These are phyloP conservation scores for Tetramorium parvispinum DNA, from an alignment of 1,140 invertebrate genomes.

Conservation along the genomic window DNA sequence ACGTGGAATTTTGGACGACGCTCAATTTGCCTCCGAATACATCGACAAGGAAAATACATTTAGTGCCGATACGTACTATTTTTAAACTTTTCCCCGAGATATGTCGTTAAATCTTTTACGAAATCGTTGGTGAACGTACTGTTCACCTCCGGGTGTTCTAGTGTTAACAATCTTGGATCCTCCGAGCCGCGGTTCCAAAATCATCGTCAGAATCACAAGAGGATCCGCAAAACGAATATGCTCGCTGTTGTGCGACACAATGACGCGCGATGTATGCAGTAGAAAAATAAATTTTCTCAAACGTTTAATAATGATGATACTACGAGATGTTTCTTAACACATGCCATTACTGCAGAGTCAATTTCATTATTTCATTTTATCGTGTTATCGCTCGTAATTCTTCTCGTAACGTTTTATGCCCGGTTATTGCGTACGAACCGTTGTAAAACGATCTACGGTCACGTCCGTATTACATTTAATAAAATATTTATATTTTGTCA, in stretches of 20 bases:
- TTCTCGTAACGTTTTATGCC: not conserved
- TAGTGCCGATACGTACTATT: not conserved
- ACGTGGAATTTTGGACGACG: not conserved
- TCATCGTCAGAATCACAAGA: not conserved
- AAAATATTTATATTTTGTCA: constrained; percentile 15
- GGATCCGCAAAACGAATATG: constrained; percentile 23
- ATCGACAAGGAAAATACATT: constrained; percentile 21
- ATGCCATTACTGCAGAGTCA: not conserved
- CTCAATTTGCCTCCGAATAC: not conserved
- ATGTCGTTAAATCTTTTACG: not conserved
- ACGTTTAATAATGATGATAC: constrained; percentile 46
- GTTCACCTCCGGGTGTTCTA: constrained; percentile 1
- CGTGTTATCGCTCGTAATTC: not conserved
- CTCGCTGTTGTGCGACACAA: constrained; percentile 21
- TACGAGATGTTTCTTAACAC: constrained; percentile 7
- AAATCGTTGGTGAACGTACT: not conserved
- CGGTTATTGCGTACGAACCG: not conserved
- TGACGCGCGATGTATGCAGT: constrained; percentile 49
- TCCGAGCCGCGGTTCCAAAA: not conserved
- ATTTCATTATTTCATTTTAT: not conserved
- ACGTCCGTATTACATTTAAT: not conserved
- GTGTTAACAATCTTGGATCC: constrained; percentile 1
- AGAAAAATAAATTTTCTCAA: constrained; percentile 62
- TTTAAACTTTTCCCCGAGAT: not conserved
- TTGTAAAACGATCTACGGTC: not conserved